Evolutionary conservation across 2,113 vertebrate species (phyloP), one percentile per base, ranked within the genome.

Genomic region (Bufo bufo): DNA sequence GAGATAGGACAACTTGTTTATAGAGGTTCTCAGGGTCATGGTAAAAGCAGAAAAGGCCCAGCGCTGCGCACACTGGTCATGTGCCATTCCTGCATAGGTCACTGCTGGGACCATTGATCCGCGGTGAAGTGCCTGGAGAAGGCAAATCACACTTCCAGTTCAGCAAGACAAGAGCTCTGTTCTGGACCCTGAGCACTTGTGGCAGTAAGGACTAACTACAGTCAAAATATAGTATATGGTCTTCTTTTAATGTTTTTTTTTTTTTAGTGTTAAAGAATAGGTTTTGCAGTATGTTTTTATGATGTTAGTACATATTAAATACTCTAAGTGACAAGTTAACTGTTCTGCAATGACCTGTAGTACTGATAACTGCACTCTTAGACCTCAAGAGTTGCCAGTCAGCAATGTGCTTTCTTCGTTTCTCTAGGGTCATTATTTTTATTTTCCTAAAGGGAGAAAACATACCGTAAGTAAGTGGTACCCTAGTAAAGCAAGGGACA

Each of bases 391-490:
- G 20, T 79, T 59, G 20, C 77, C 52, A 80, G n/a, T 58, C 77
- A 80, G 54, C 77, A 80, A 16, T 56, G 20, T 59, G 13, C 77
- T 80, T 80, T 84, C 19, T 69, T 61, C 20, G 33, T 16, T 1
- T 63, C 61, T 47, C 43, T 50, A 6, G 63, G 63, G 82, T 19
- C 63, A 66, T 84, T 33, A 84, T 49, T 69, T 69, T 84, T 69
- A 23, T 52, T 84, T 84, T 84, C 47, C 82, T 84, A 84, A 50
- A 50, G 63, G 82, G n/a, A 52, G 43, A 9, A 83, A 83, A 69
- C 2, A 82, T 82, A 33, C 33, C 33, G 33, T 33, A 63, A 61
- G 80, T 66, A 82, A 65, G 43, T 82, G 14, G 81, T 19, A 69
- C 63, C 61, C 58, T 23, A 84, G 63, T 50, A 66, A 63, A 83